phyloP scores from a whole-genome alignment of 2,888 invertebrate species.

The Melanotus villosus region DNA sequence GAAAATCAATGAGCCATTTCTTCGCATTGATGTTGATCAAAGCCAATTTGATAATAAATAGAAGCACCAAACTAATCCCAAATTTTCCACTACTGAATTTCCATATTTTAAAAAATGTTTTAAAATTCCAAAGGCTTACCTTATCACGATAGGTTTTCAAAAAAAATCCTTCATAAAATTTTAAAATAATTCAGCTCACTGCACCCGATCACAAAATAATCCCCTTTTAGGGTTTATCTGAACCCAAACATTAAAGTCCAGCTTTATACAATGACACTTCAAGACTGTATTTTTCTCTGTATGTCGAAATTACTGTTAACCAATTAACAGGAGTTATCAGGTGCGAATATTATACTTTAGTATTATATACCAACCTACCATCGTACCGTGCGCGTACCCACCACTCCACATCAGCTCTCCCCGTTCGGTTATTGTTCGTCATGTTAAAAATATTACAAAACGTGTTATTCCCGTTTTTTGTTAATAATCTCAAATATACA shows the following conservation, averaged over 20 bases:
- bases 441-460: neutral
- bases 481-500: neutral
- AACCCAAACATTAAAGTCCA: too few relatives aligned
- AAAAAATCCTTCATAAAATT: too few relatives aligned
- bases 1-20: neutral
- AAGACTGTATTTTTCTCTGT: neutral
- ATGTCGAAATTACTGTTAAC: constrained; percentile 1
- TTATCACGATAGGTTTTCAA: too few relatives aligned
- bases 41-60: too few relatives aligned
- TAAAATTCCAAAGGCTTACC: too few relatives aligned
- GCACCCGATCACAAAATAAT: too few relatives aligned
- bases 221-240: too few relatives aligned
- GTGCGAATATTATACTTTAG: constrained; percentile 17
- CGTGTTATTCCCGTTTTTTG: neutral
- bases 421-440: neutral
- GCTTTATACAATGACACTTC: neutral
- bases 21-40: too few relatives aligned
- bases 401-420: constrained; percentile 1
- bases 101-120: too few relatives aligned
- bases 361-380: constrained; percentile 2
- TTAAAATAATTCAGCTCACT: too few relatives aligned
- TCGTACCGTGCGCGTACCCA: neutral
- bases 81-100: too few relatives aligned
- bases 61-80: too few relatives aligned
- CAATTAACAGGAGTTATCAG: constrained; percentile 20